A percentile compares a stretch with the other conserved stretches of the same genome.
These are phyloP conservation scores for Phenganax marumi DNA, from an alignment of 92 coral and sea anemone species.

Conservation along the genomic window DNA sequence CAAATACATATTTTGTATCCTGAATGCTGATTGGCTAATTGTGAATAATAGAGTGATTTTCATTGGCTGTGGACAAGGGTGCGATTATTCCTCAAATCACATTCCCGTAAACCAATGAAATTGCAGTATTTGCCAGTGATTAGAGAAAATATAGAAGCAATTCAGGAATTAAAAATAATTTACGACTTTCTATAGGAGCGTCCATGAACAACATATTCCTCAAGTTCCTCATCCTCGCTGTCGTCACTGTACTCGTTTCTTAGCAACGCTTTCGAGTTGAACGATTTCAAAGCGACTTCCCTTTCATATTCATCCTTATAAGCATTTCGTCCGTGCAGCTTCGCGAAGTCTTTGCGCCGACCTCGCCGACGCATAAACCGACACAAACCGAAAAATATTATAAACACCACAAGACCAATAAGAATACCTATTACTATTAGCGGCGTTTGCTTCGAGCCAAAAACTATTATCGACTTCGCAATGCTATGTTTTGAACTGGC, in stretches of 20 bases:
- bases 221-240: conserved; percentile 94
- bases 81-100: too few relatives aligned
- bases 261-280: conserved; percentile 90
- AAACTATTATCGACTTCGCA: conserved; percentile 13
- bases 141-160: not conserved
- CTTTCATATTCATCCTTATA: conserved; percentile 85
- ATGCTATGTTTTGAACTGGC: conserved; percentile 29
- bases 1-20: too few relatives aligned
- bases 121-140: not conserved
- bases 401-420: conserved; percentile 57
- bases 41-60: too few relatives aligned
- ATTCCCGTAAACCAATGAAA: too few relatives aligned
- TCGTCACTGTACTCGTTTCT: conserved; percentile 93
- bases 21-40: too few relatives aligned
- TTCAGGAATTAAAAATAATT: not conserved
- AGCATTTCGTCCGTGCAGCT: conserved; percentile 63
- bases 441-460: conserved; percentile 71
- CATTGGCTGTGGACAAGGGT: too few relatives aligned
- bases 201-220: conserved; percentile 47
- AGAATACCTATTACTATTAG: conserved; percentile 63
- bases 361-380: conserved; percentile 66
- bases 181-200: conserved; percentile 14
- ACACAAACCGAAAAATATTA: conserved; percentile 74
- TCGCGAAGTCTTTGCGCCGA: conserved; percentile 58
- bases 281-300: conserved; percentile 76